phyloP scores from a whole-genome alignment of 1,140 invertebrate genomes.

The Bradysia coprophila region DNA sequence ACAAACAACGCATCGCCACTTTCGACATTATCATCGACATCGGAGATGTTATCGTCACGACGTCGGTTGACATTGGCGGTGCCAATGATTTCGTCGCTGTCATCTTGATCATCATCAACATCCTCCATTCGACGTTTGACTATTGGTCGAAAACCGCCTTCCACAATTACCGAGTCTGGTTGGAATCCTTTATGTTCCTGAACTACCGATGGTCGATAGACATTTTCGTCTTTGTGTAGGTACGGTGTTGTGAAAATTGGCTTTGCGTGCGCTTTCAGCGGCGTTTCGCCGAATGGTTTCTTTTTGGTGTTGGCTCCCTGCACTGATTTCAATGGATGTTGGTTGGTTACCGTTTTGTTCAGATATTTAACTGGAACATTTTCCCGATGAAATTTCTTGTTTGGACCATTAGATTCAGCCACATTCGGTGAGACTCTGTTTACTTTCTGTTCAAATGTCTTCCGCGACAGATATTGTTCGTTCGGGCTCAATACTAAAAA shows the following conservation, averaged over 20 bases:
- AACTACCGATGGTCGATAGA: constrained; percentile 30
- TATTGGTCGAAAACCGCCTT: constrained; percentile 67
- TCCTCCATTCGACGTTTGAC: constrained; percentile 31
- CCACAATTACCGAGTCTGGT: constrained; percentile 57
- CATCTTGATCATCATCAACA: constrained; percentile 24
- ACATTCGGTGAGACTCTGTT: background rate
- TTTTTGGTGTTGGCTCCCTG: background rate
- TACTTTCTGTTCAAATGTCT: background rate
- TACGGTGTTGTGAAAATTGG: background rate
- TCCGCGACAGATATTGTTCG: background rate
- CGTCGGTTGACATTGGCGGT: constrained; percentile 25
- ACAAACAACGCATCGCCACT: constrained; percentile 20
- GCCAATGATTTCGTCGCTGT: constrained; percentile 24
- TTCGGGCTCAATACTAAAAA: constrained; percentile 7
- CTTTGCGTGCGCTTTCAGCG: no score
- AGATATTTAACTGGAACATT: background rate
- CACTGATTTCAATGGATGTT: background rate
- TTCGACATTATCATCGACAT: constrained; percentile 27
- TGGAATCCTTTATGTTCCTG: constrained; percentile 56
- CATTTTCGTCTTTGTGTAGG: constrained; percentile 4
- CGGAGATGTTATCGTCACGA: constrained; percentile 27
- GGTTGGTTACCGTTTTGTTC: background rate
- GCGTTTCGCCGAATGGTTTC: no score
- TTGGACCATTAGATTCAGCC: background rate
- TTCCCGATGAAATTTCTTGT: background rate